Evolutionary conservation across 2,797 vertebrate genomes (phyloP), one percentile per base, ranked within the genome.

Genomic region (Alectoris magna): DNA sequence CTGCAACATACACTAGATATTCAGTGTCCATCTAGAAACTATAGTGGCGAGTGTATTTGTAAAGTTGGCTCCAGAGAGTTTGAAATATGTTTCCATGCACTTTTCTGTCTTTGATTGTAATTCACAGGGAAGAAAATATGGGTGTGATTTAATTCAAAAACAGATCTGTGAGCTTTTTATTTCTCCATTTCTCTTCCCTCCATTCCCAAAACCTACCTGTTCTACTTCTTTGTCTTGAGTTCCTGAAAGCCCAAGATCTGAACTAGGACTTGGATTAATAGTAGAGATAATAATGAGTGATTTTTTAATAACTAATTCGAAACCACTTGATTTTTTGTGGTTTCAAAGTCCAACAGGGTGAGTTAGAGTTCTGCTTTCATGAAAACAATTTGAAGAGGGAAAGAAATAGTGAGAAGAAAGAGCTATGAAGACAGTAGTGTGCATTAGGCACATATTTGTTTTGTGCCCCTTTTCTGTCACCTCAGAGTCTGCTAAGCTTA

Each of bases 301-400:
- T n/a, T 75, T 78, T 89, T 68, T 34, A 66, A 17, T 46, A 6
- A 27, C 39, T 27, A 64, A 56, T 75, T 73, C 22, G 56, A 91
- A 87, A 29, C 12, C 9, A 23, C 19, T 71, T 66, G 2, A 15
- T 29, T 58, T 79, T 24, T 49, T 0, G 0, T 73, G 19, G 19
- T 66, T 82, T 72, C 29, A 84, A 84, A 79, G 72, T 70, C 21
- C 24, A 62, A 10, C 10, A 69, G 19, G 22, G 63, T 73, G 3
- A 58, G n/a, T 46, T 79, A n/a, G 22, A 41, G 13, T 26, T 67
- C 46, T 63, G 4, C 23, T 87, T 79, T 66, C 27, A 38, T 41
- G 31, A 82, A 75, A 41, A 27, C 62, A 3, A 16, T 49, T 85
- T 4, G 58, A 84, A 94, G 72, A 16, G 8, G 79, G 1, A 8